These are phyloP conservation scores for Galago senegalensis DNA, from an alignment of 2,797 vertebrate genomes.

Conservation along the genomic window DNA sequence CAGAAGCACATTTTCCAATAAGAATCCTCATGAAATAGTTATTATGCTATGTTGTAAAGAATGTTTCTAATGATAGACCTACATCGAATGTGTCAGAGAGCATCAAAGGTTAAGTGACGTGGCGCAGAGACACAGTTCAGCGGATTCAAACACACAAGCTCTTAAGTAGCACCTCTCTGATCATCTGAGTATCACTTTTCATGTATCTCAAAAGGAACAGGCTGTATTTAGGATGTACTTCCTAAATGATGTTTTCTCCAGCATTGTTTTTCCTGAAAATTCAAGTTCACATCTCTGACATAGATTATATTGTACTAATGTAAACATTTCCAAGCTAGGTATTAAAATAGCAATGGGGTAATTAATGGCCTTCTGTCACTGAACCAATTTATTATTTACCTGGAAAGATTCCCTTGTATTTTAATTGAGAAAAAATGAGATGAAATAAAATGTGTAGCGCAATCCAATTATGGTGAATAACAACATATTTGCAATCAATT, in stretches of 20 bases:
- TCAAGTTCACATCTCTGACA: not conserved
- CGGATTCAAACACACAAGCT: not conserved
- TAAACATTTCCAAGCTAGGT: not conserved
- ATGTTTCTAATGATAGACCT: not conserved
- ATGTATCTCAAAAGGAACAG: not conserved
- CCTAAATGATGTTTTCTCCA: not conserved
- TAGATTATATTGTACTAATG: not conserved
- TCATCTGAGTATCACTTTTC: not conserved
- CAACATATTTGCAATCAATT: not conserved
- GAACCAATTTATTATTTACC: not conserved
- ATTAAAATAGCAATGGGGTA: not conserved
- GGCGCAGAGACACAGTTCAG: not conserved
- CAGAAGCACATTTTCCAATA: not conserved
- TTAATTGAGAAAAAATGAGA: not conserved
- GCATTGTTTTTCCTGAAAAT: not conserved
- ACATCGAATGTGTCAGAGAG: not conserved
- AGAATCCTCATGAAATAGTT: not conserved
- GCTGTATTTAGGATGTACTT: not conserved
- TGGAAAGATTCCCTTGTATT: not conserved
- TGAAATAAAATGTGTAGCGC: not conserved
- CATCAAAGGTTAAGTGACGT: not conserved
- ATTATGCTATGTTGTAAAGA: not conserved
- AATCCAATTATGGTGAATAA: not conserved
- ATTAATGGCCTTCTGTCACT: not conserved
- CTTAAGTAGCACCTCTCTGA: not conserved